A percentile compares a stretch with the other conserved stretches of the same genome.
These are phyloP conservation scores for Neodiprion pinetum DNA, from an alignment of 1,140 invertebrate genomes.

Conservation along the genomic window DNA sequence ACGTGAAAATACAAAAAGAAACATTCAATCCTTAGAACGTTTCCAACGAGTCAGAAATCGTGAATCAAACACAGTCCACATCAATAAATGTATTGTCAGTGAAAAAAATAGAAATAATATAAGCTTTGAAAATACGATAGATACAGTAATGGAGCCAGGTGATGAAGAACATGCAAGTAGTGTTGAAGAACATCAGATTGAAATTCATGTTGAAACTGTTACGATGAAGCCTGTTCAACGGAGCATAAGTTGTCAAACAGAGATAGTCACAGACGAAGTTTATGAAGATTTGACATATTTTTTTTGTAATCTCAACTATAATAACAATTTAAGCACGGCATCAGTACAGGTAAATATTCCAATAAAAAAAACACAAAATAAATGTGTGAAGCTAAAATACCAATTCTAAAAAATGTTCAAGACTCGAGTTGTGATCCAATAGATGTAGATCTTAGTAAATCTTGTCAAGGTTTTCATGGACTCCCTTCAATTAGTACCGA, in stretches of 20 bases:
- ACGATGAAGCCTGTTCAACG: background rate
- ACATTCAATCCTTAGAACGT: background rate
- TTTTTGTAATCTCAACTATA: constrained; percentile 18
- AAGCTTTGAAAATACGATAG: background rate
- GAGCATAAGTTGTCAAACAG: constrained; percentile 24
- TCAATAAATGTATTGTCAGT: background rate
- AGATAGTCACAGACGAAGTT: background rate
- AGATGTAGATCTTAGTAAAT: constrained; percentile 9
- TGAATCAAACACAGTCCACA: background rate
- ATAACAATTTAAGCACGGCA: constrained; percentile 21
- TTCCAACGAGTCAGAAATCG: background rate
- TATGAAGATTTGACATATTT: constrained; percentile 16
- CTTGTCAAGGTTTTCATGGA: constrained; percentile 25
- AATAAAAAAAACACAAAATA: constrained; percentile 10
- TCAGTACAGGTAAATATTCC: constrained; percentile 6
- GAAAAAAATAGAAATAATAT: background rate
- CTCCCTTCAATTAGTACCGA: constrained; percentile 20
- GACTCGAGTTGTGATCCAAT: constrained; percentile 27
- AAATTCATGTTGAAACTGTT: background rate
- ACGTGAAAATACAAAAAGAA: background rate
- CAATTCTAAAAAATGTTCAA: constrained; percentile 8
- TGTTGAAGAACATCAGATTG: background rate
- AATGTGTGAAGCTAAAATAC: constrained; percentile 12
- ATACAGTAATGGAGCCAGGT: too few relatives aligned
- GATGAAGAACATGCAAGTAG: background rate